A percentile compares a stretch with the other conserved stretches of the same genome.
phyloP scores from a whole-genome alignment of 1,140 invertebrate species.

The Agrypnia vestita region DNA sequence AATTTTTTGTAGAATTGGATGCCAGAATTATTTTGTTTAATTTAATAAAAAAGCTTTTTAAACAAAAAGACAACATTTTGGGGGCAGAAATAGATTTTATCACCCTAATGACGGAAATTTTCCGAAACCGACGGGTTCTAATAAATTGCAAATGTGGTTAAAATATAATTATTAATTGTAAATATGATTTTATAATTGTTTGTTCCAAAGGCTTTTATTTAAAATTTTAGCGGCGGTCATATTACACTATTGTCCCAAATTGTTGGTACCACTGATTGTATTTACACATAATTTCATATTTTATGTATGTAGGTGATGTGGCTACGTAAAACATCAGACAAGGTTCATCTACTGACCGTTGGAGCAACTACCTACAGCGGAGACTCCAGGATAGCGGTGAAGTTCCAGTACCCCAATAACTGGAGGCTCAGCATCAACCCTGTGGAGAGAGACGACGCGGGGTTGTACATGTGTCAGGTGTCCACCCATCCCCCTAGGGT shows the following conservation, averaged over 20 bases:
- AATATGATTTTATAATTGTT: no score
- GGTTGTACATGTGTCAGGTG: slow-evolving; percentile 90
- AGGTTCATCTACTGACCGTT: slow-evolving; percentile 84
- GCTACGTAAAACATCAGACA: slow-evolving; percentile 81
- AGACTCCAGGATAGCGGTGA: slow-evolving; percentile 80
- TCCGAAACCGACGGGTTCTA: no score
- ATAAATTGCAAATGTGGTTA: no score
- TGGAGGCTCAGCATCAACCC: slow-evolving; percentile 87
- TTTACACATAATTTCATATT: background rate
- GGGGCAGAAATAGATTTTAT: no score
- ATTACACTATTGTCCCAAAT: no score
- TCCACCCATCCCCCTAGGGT: slow-evolving; percentile 86
- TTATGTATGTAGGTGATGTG: slow-evolving; percentile 81
- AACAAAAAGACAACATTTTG: no score
- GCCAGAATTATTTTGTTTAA: no score
- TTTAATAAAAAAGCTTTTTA: no score
- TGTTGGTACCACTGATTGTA: background rate
- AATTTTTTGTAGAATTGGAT: no score
- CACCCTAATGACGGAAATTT: no score
- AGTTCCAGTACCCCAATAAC: slow-evolving; percentile 89
- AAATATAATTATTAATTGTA: no score
- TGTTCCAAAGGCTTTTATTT: no score
- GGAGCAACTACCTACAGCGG: slow-evolving; percentile 82
- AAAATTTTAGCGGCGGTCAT: background rate
- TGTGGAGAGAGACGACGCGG: slow-evolving; percentile 82